A percentile compares a stretch with the other conserved stretches of the same genome.
phyloP scores from a whole-genome alignment of 2,797 vertebrate species.

The Chromis chromis region DNA sequence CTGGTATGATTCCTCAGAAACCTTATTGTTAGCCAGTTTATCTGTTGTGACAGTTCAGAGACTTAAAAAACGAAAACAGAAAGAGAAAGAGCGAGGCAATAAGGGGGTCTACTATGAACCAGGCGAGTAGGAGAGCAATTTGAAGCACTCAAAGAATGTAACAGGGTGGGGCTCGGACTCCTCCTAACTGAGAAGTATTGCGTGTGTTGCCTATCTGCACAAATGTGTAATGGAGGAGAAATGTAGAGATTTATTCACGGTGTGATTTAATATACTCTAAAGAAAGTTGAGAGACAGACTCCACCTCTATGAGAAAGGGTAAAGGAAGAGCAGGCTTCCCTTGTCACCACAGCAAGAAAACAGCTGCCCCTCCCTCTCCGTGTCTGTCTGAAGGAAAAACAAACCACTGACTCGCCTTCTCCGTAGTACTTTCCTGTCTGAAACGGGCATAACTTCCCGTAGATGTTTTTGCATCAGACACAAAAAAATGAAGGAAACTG shows the following conservation, averaged over 20 bases:
- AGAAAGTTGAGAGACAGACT: slow-evolving; percentile 45
- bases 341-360: slow-evolving; percentile 61
- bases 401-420: slow-evolving; percentile 59
- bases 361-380: slow-evolving; percentile 22
- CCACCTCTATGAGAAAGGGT: slow-evolving; percentile 44
- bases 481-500: slow-evolving; percentile 1
- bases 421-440: slow-evolving; percentile 52
- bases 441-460: slow-evolving; percentile 50
- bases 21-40: slow-evolving; percentile 27
- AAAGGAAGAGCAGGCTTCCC: slow-evolving; percentile 44
- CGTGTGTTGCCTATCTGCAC: slow-evolving; percentile 10
- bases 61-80: background rate
- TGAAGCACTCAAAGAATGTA: slow-evolving; percentile 80
- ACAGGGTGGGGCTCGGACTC: slow-evolving; percentile 74
- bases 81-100: slow-evolving; percentile 6
- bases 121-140: slow-evolving; percentile 63
- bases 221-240: slow-evolving; percentile 30
- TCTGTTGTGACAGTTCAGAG: slow-evolving; percentile 26
- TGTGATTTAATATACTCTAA: slow-evolving; percentile 67
- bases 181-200: slow-evolving; percentile 37
- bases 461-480: slow-evolving; percentile 44
- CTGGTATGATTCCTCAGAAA: slow-evolving; percentile 35
- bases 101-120: slow-evolving; percentile 5
- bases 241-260: slow-evolving; percentile 40
- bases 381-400: slow-evolving; percentile 64